Evolutionary conservation across 2,113 vertebrate genomes (phyloP), one percentile per base, ranked within the genome.

Genomic region (Gorsachius goisagi): DNA sequence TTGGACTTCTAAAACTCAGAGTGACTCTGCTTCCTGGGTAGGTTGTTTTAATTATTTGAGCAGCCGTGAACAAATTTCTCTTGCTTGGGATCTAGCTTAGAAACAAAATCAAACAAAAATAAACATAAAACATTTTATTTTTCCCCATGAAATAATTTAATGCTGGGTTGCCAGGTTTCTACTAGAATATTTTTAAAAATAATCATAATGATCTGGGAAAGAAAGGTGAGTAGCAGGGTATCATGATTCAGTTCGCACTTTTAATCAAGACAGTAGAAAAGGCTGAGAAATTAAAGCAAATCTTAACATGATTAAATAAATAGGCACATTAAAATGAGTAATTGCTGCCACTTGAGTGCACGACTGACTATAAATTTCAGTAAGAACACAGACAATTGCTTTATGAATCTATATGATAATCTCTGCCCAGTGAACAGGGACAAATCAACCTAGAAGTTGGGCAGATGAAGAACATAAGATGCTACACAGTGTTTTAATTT

Each of bases 231-330:
- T 3, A 3, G 27, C 62, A 72, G 39, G 75, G 18, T 69, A 33
- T 78, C 0, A 0, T 49, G 74, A 64, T 89, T 87, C 66, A 68
- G 71, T 45, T 66, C 50, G 21, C 9, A 39, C 20, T 59, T 67
- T 76, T 91, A 95, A 88, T 93, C 35, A 82, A 89, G 89, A 41
- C 30, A 68, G 49, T 49, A 79, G 74, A 81, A 95, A 95, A 96
- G 14, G 41, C 78, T 91, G 62, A 93, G 78, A 89, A 96, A 88
- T 94, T 85, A 94, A 84, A 93, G 53, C 74, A 85, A 91, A 72
- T 85, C 49, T 90, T 94, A 94, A 95, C 69, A 26, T 82, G 81
- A 92, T 95, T 89, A 95, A 93, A 93, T 96, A 93, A 93, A 96
- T 73, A 83, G 88, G 74, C 66, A 60, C 74, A 89, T 94, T 82